A percentile compares a stretch with the other conserved stretches of the same genome.
These are phyloP conservation scores for Nomada fabriciana DNA, from an alignment of 2,888 invertebrate genomes.

Conservation along the genomic window DNA sequence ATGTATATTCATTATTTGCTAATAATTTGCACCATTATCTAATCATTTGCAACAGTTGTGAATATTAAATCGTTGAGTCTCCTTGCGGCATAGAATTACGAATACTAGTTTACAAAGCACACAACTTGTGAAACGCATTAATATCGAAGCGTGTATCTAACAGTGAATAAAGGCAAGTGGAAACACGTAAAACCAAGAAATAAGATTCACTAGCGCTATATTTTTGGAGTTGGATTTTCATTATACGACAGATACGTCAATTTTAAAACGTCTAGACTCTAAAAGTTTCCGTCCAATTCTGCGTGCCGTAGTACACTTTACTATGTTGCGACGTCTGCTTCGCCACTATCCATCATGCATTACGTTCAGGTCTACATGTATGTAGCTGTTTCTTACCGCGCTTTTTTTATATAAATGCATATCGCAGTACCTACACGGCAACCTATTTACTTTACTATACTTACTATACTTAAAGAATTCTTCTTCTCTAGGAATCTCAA, in stretches of 20 bases:
- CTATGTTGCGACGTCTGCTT: conserved; percentile 79
- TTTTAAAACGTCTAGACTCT: conserved; percentile 30
- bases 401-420: background rate
- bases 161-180: background rate
- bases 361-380: conserved; percentile 64
- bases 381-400: conserved; percentile 55
- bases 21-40: background rate
- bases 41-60: background rate
- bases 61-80: background rate
- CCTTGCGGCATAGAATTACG: background rate
- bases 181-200: background rate
- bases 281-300: conserved; percentile 65
- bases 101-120: background rate
- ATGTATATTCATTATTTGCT: background rate
- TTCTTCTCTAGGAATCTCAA: background rate
- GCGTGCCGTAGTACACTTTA: conserved; percentile 80
- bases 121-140: background rate
- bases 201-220: conserved; percentile 9
- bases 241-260: conserved; percentile 33
- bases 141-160: no score
- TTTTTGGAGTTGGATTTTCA: conserved; percentile 34
- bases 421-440: background rate
- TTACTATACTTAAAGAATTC: background rate
- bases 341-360: conserved; percentile 80
- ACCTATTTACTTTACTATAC: no score